phyloP scores from a whole-genome alignment of 2,888 invertebrate species.

The Amphipoea lucens region DNA sequence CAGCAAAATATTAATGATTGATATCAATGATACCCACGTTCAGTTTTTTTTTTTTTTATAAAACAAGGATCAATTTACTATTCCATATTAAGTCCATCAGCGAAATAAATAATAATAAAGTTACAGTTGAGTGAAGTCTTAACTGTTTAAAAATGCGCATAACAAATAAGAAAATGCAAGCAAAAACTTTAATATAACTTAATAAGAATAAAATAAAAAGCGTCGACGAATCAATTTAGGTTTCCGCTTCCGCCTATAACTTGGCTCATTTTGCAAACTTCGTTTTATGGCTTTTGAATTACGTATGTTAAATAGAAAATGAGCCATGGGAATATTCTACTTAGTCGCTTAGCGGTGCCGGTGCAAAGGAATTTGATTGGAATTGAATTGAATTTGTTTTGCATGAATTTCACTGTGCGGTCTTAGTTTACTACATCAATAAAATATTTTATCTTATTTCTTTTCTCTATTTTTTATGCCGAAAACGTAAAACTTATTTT shows the following conservation, averaged over 20 bases:
- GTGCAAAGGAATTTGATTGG: conserved; percentile 73
- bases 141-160: conserved; percentile 24
- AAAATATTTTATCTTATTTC: conserved; percentile 68
- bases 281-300: conserved; percentile 83
- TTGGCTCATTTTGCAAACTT: conserved; percentile 69
- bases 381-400: conserved; percentile 73
- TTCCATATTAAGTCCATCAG: neutral
- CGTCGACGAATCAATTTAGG: conserved; percentile 35
- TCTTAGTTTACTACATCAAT: conserved; percentile 64
- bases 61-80: neutral
- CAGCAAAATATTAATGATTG: neutral
- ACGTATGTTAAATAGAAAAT: conserved; percentile 83
- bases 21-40: neutral
- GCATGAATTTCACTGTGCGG: conserved; percentile 64
- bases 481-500: conserved; percentile 62
- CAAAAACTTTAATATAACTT: conserved; percentile 27
- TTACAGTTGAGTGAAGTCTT: conserved; percentile 38
- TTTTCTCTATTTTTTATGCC: conserved; percentile 61
- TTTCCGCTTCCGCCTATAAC: conserved; percentile 68
- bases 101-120: conserved; percentile 23
- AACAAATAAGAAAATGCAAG: conserved; percentile 20
- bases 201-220: conserved; percentile 30
- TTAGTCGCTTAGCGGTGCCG: conserved; percentile 64
- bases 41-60: neutral
- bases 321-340: conserved; percentile 82